phyloP scores from a whole-genome alignment of 2,797 vertebrate genomes.

The Odontamblyopus rebecca region DNA sequence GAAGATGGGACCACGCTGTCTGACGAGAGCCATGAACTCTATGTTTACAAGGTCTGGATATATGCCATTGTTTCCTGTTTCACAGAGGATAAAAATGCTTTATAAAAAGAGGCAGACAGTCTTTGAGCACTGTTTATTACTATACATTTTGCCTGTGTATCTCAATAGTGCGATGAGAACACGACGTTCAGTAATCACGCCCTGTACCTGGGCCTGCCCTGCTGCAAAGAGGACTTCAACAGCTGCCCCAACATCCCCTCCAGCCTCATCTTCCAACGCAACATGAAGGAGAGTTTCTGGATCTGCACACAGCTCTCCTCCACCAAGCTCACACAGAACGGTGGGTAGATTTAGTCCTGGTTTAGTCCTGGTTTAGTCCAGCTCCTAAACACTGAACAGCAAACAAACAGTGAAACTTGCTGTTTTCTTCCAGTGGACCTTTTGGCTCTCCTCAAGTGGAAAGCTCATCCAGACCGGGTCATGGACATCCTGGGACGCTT shows the following conservation, averaged over 20 bases:
- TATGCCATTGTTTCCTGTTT: no score
- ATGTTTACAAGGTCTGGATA: constrained; percentile 92
- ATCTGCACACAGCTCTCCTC: constrained; percentile 94
- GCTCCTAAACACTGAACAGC: no score
- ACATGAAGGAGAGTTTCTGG: constrained; percentile 94
- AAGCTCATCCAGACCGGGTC: constrained; percentile 89
- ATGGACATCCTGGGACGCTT: constrained; percentile 89
- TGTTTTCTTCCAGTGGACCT: constrained; percentile 83
- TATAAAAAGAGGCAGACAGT: no score
- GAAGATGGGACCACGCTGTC: constrained; percentile 97
- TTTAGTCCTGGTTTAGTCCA: neutral
- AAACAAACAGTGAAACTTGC: neutral
- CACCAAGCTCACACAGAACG: constrained; percentile 93
- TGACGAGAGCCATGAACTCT: constrained; percentile 95
- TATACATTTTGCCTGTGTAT: neutral
- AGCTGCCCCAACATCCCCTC: constrained; percentile 92
- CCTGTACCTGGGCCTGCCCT: constrained; percentile 93
- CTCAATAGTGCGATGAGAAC: constrained; percentile 91
- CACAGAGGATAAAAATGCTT: no score
- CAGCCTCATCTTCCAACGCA: constrained; percentile 96
- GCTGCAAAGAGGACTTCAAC: constrained; percentile 94
- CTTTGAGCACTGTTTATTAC: neutral
- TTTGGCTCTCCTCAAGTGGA: constrained; percentile 92
- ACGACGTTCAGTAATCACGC: constrained; percentile 95
- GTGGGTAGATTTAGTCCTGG: constrained; percentile 60